phyloP scores from a whole-genome alignment of 2,113 vertebrate species.

The Leptocoma aspasia region DNA sequence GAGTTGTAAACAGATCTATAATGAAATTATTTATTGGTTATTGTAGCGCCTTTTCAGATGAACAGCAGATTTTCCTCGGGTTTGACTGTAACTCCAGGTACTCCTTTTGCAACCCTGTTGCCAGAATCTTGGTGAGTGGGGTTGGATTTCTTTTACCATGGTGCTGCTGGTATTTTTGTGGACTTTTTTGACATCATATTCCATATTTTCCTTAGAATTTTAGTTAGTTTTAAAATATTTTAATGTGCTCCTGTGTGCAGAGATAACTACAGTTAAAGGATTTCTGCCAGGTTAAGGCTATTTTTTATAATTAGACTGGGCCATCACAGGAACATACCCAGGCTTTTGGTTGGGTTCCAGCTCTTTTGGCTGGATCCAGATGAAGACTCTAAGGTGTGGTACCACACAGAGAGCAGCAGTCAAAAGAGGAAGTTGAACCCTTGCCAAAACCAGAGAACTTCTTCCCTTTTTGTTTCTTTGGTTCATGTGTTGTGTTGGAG shows the following conservation, averaged over 20 bases:
- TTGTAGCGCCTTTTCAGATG: background rate
- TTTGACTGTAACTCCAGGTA: background rate
- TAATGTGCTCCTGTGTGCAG: background rate
- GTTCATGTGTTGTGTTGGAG: background rate
- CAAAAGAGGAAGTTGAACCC: slow-evolving; percentile 20
- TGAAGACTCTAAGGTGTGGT: slow-evolving; percentile 12
- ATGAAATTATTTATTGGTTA: background rate
- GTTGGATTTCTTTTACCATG: background rate
- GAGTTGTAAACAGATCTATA: background rate
- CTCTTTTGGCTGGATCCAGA: background rate
- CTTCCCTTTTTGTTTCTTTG: background rate
- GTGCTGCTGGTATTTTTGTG: background rate
- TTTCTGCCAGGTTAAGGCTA: background rate
- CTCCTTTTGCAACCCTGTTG: background rate
- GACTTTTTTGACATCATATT: background rate
- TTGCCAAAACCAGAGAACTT: background rate
- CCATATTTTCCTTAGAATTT: background rate
- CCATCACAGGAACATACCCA: background rate
- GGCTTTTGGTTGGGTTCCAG: background rate
- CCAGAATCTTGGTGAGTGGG: background rate
- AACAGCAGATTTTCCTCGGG: background rate
- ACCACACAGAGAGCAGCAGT: background rate
- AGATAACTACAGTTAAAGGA: background rate
- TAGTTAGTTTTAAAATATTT: background rate
- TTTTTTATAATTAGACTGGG: background rate